A percentile compares a stretch with the other conserved stretches of the same genome.
Conservation (phyloP, 2,888 invertebrate genomes). For the Cacoxenus indagator region DNA sequence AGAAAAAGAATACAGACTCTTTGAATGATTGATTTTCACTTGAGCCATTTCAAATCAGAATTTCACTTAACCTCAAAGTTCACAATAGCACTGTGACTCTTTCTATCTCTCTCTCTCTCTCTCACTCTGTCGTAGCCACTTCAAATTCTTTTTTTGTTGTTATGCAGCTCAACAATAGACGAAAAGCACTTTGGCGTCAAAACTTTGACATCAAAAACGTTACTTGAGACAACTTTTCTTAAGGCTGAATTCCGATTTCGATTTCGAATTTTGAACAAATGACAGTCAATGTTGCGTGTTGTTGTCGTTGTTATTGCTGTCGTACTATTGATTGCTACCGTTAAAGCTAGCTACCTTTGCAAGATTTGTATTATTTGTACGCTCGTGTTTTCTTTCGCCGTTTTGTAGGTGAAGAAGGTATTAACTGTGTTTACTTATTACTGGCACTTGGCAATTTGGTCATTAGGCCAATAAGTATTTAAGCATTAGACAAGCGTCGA, state of each 20-base stretch:
- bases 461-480: constrained; percentile 29
- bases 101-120: background rate
- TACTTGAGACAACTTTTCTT: constrained; percentile 38
- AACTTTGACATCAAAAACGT: constrained; percentile 33
- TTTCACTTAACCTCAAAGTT: constrained; percentile 50
- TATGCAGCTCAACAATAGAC: constrained; percentile 17
- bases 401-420: constrained; percentile 37
- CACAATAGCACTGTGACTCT: constrained; percentile 6
- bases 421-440: constrained; percentile 28
- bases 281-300: constrained; percentile 10
- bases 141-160: background rate
- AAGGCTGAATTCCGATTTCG: background rate
- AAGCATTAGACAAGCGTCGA: background rate
- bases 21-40: constrained; percentile 43
- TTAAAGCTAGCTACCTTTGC: constrained; percentile 19
- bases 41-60: constrained; percentile 27
- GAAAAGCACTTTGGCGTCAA: constrained; percentile 36
- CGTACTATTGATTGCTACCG: background rate
- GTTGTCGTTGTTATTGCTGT: background rate
- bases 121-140: background rate
- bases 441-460: constrained; percentile 20
- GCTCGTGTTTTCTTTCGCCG: background rate
- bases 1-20: background rate
- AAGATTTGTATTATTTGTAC: background rate
- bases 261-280: background rate